Percentiles rank a stretch among this genome's conserved stretches.
phyloP scores from a whole-genome alignment of 2,888 invertebrate species.

The Dione juno region DNA sequence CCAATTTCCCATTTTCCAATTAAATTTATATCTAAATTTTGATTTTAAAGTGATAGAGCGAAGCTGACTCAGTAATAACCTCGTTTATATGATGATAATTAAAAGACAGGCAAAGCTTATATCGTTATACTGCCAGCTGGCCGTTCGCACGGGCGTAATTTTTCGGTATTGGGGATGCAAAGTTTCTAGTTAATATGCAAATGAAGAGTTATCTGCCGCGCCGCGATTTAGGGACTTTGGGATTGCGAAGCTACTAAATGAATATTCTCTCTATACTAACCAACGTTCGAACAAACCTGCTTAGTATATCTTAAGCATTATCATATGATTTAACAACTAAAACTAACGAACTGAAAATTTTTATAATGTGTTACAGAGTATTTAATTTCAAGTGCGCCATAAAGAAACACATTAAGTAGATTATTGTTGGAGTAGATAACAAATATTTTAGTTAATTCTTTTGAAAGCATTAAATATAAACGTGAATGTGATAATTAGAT shows the following conservation, averaged over 20 bases:
- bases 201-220: conserved; percentile 76
- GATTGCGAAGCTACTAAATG: conserved; percentile 42
- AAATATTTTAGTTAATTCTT: conserved; percentile 39
- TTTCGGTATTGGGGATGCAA: conserved; percentile 77
- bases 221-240: conserved; percentile 42
- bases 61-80: conserved; percentile 15
- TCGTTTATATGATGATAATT: conserved; percentile 30
- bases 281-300: conserved; percentile 42
- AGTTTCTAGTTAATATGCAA: conserved; percentile 83
- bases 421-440: conserved; percentile 55
- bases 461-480: conserved; percentile 31
- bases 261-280: conserved; percentile 49
- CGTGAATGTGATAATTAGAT: conserved; percentile 29
- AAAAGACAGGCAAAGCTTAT: conserved; percentile 23
- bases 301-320: conserved; percentile 5
- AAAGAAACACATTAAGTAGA: conserved; percentile 67
- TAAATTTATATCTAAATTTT: neutral
- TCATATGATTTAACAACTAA: conserved; percentile 30
- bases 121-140: conserved; percentile 62
- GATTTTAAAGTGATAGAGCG: conserved; percentile 7
- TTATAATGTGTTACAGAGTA: conserved; percentile 59
- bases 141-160: conserved; percentile 73
- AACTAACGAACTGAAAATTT: conserved; percentile 39
- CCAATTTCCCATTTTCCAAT: neutral
- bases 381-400: conserved; percentile 65